Evolutionary conservation across 2,113 vertebrate genomes (phyloP).

Genomic region (Echinops telfairi): DNA sequence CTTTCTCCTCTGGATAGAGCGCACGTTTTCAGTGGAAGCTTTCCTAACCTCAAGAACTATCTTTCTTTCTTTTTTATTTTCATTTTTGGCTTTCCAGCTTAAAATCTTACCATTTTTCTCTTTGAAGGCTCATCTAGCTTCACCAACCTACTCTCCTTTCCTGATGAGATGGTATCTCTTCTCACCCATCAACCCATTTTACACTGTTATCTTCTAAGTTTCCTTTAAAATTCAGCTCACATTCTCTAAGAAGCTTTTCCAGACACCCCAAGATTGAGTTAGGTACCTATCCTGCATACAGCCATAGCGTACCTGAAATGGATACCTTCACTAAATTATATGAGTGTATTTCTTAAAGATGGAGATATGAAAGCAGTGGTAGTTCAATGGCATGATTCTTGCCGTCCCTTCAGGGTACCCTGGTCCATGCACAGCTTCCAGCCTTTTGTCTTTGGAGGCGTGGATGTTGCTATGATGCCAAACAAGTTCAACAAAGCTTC

Average conservation of each 20-base stretch:
- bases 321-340: not conserved
- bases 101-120: not conserved
- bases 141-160: not conserved
- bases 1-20: not conserved
- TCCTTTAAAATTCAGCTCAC: not conserved
- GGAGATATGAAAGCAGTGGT: not conserved
- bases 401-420: not conserved
- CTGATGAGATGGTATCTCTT: not conserved
- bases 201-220: not conserved
- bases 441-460: too few species aligned
- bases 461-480: not conserved
- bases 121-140: not conserved
- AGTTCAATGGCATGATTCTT: not conserved
- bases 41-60: not conserved
- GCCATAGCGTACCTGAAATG: not conserved
- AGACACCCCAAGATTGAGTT: not conserved
- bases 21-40: not conserved
- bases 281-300: not conserved
- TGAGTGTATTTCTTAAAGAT: not conserved
- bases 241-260: not conserved
- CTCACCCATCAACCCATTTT: not conserved
- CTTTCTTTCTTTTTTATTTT: slow-evolving; percentile 26
- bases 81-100: not conserved
- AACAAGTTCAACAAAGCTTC: not conserved
- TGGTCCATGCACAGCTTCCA: too few species aligned